A percentile compares a stretch with the other conserved stretches of the same genome.
Evolutionary conservation across 2,113 vertebrate genomes (phyloP).

Genomic region (Rhagologus leucostigma): DNA sequence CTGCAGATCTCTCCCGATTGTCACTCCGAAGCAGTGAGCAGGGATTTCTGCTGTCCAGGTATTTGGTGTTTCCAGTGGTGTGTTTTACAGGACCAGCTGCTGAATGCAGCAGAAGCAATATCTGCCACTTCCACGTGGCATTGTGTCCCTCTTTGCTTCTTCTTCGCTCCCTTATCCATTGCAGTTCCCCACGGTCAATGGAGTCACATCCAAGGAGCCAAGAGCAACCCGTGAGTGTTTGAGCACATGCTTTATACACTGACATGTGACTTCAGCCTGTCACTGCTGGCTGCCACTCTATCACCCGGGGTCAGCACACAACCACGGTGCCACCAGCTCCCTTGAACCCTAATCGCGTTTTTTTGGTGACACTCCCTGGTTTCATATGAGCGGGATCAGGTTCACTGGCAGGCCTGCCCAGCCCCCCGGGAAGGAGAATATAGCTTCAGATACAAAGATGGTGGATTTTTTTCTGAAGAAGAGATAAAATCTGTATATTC

Average conservation of each 20-base stretch:
- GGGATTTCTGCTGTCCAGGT: neutral
- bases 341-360: neutral
- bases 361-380: neutral
- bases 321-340: neutral
- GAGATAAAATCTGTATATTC: neutral
- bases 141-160: neutral
- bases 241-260: neutral
- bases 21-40: neutral
- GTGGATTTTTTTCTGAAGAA: neutral
- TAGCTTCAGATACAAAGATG: neutral
- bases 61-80: neutral
- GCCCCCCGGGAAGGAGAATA: neutral
- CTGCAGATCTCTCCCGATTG: neutral
- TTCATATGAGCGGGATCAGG: neutral
- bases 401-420: neutral
- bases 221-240: neutral
- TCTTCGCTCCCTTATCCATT: neutral
- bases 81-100: neutral
- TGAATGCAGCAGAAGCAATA: neutral
- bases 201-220: neutral
- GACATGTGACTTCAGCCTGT: neutral
- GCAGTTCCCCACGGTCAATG: rapidly evolving
- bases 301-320: neutral
- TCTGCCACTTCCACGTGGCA: neutral
- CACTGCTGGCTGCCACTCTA: rapidly evolving